Evolutionary conservation across 2,797 vertebrate genomes (phyloP), one percentile per base, ranked within the genome.

Genomic region (Florisuga fusca): DNA sequence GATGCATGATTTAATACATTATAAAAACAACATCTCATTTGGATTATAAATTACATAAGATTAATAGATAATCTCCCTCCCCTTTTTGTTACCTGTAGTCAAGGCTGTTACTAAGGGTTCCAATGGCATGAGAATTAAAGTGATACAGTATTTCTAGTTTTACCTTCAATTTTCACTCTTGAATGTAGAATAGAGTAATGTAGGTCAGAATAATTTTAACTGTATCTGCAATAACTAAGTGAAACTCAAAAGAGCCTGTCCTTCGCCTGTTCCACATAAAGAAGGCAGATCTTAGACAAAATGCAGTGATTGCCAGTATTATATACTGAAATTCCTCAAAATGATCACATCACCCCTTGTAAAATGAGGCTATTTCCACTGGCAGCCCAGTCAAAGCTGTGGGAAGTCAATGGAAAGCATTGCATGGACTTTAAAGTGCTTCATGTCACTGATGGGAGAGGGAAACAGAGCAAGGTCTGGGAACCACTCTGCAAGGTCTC

Each of bases 1-100:
- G 96, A 97, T 98, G 63, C 91, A 97, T 97, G 91, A 95, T 96
- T 92, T 96, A 96, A 97, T 97, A 94, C 64, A 97, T 97, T 91
- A 97, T 93, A 94, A 96, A 77, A 96, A 93, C 84, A 96, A 94
- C 92, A 94, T 84, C 63, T 97, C 84, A 80, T 92, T 96, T 82
- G 69, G 57, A 87, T 93, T 97, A 94, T 72, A 76, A 64, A 89
- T 95, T 96, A 61, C 12, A 4, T 91, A 91, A 82, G 48, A 80
- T 91, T 91, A 91, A 95, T 91, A 92, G 80, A 46, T 62, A 74
- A 84, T 77, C 21, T 54, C 34, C 17, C 10, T 91, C 53, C 46
- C 20, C 46, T 41, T 41, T 41, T 41, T 41, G 38, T 41, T 41
- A 41, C 13, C 38, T 41, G 38, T 41, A 41, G 38, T 41, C 38